Evolutionary conservation across 1,140 invertebrate species (phyloP), one percentile per base, ranked within the genome.

Genomic region (Tachypleus tridentatus): DNA sequence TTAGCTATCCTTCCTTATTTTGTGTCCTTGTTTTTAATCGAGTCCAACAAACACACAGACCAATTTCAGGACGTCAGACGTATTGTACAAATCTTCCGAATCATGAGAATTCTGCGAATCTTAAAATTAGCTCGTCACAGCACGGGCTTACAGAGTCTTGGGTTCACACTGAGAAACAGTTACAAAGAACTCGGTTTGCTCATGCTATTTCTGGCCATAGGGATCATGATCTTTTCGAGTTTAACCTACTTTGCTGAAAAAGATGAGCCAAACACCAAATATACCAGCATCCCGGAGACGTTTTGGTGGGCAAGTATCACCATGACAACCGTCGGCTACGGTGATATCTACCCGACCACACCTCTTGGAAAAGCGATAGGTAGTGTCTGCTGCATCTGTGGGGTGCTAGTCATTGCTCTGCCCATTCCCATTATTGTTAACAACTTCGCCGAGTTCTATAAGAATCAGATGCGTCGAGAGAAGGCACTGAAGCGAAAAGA

Each of bases 361-460:
- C 85, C 88, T 75, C 84, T 95, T 79, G 94, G 94, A 78, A 97
- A 97, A 61, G 86, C 96, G 80, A 94, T 97, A 82, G 94, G 94
- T 80, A 92, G 91, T 83, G 89, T 95, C 80, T 96, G 97, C 88
- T 97, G 94, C 86, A 95, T 99, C 83, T 98, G 95, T 86, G 97
- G 97, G 82, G 97, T 99, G 79, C 85, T 99, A 85, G 96, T 99
- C 85, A 95, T 99, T 86, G 97, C 97, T 82, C 93, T 99, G 83
- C 77, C 78, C 65, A 79, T 79, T 72, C 78, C 78, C 79, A 96
- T 97, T 86, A 97, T 97, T 49, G 93, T 97, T 82, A 97, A 97
- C 86, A 97, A 97, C 85, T 97, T 97, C 84, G 93, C 94, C 82
- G 95, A 98, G 86, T 98, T 98, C 85, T 98, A 98, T 85, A 98